Percentiles rank a stretch among this genome's conserved stretches.
phyloP scores from a whole-genome alignment of 2,888 invertebrate species.

The Colletes collaris region DNA sequence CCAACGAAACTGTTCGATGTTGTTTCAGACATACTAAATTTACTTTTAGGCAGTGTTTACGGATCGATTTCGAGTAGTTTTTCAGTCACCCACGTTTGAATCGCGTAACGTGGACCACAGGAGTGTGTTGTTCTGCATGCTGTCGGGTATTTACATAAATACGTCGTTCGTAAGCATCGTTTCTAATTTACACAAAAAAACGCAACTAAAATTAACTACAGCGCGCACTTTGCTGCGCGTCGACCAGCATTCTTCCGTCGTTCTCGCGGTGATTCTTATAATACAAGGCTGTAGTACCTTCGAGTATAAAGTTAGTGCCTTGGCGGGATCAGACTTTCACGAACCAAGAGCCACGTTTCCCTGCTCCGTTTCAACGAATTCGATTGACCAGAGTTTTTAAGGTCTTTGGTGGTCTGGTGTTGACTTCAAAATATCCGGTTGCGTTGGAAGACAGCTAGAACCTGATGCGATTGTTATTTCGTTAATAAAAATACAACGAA shows the following conservation, averaged over 20 bases:
- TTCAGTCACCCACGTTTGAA: constrained; percentile 60
- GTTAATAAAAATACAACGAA: neutral
- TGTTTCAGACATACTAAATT: constrained; percentile 60
- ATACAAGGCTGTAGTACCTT: constrained; percentile 68
- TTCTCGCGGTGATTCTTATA: constrained; percentile 43
- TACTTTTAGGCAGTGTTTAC: constrained; percentile 68
- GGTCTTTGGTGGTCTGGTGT: constrained; percentile 91
- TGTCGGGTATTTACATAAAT: constrained; percentile 63
- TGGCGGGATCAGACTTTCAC: constrained; percentile 57
- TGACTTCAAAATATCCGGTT: constrained; percentile 93
- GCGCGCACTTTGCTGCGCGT: constrained; percentile 28
- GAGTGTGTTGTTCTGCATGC: constrained; percentile 25
- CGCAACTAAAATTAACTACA: constrained; percentile 59
- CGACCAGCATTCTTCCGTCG: constrained; percentile 7
- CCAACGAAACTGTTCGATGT: constrained; percentile 74
- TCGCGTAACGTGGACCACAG: constrained; percentile 51
- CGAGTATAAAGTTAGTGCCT: constrained; percentile 67
- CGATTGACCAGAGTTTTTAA: constrained; percentile 71
- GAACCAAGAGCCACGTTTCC: constrained; percentile 39
- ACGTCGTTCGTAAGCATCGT: constrained; percentile 54
- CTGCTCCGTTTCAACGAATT: constrained; percentile 42
- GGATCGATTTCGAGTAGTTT: constrained; percentile 60
- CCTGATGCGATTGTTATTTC: constrained; percentile 68
- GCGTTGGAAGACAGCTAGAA: constrained; percentile 84
- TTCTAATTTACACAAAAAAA: constrained; percentile 63